Percentiles rank a stretch among this genome's conserved stretches.
Evolutionary conservation across 1,140 invertebrate genomes (phyloP).

Genomic region (Pseudomyrmex gracilis): DNA sequence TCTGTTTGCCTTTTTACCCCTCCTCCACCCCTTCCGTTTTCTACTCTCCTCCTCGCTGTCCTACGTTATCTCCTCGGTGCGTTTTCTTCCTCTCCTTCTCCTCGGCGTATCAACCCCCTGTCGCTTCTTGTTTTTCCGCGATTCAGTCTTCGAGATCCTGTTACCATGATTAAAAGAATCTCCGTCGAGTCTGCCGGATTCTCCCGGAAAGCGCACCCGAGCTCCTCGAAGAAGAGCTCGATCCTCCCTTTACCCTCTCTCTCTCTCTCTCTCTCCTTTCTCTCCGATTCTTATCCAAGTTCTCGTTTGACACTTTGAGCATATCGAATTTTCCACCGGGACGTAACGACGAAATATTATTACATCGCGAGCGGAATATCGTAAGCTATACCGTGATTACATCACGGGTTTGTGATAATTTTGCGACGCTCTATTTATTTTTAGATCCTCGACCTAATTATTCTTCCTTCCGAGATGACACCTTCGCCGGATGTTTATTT

Average conservation of each 20-base stretch:
- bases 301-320: conserved; percentile 26
- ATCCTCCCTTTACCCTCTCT: not conserved
- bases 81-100: conserved; percentile 29
- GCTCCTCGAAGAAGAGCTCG: conserved; percentile 43
- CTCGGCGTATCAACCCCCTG: conserved; percentile 42
- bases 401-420: conserved; percentile 38
- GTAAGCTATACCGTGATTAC: not conserved
- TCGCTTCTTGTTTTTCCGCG: conserved; percentile 40
- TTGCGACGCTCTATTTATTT: not conserved
- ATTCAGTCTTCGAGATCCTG: conserved; percentile 68
- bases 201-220: conserved; percentile 24
- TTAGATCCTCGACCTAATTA: not conserved
- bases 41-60: conserved; percentile 1
- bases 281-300: not conserved
- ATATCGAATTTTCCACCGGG: conserved; percentile 34
- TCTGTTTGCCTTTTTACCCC: conserved; percentile 53
- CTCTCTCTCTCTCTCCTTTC: not conserved
- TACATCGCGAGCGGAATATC: conserved; percentile 31
- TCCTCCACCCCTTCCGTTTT: not conserved
- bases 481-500: not conserved
- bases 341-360: conserved; percentile 50
- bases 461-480: not conserved
- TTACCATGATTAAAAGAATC: conserved; percentile 72
- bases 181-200: conserved; percentile 44
- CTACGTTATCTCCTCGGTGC: conserved; percentile 15